A percentile compares a stretch with the other conserved stretches of the same genome.
Evolutionary conservation across 2,113 vertebrate genomes (phyloP).

Genomic region (Erpornis zantholeuca): DNA sequence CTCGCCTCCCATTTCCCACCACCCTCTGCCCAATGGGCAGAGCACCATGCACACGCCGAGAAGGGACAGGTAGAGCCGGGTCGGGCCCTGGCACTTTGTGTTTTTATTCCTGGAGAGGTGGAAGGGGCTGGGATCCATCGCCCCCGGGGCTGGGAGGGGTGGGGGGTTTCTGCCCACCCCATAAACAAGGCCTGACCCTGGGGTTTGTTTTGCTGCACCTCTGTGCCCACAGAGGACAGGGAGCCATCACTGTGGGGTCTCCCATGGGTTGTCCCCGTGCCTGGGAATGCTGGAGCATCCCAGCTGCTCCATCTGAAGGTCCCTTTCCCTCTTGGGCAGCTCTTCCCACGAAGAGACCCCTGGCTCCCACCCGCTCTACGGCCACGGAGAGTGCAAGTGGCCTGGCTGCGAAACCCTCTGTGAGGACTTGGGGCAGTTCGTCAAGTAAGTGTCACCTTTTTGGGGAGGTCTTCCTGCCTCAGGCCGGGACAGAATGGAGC

Average conservation of each 20-base stretch:
- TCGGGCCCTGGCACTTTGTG: not conserved
- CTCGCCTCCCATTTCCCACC: slow-evolving; percentile 91
- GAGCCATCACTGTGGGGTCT: not conserved
- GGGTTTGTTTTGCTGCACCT: not conserved
- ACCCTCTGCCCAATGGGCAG: slow-evolving; percentile 94
- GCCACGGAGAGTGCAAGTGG: slow-evolving; percentile 99
- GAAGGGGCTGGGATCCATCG: not conserved
- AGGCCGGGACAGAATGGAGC: fast-evolving
- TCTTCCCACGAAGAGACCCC: slow-evolving; percentile 88
- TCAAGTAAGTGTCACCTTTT: slow-evolving; percentile 84
- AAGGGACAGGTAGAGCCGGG: slow-evolving; percentile 89
- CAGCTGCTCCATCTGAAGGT: not conserved
- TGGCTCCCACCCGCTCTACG: slow-evolving; percentile 92
- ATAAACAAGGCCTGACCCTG: fast-evolving
- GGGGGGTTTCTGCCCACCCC: not conserved
- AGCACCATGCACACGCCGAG: slow-evolving; percentile 91
- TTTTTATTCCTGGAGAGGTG: not conserved
- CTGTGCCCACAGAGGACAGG: not conserved
- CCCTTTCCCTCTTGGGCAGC: slow-evolving; percentile 43
- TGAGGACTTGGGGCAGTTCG: slow-evolving; percentile 97
- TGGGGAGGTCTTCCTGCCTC: not conserved
- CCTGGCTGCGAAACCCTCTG: slow-evolving; percentile 98
- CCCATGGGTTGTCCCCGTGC: fast-evolving
- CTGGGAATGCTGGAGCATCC: fast-evolving
- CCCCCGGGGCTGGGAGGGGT: not conserved